A percentile compares a stretch with the other conserved stretches of the same genome.
These are phyloP conservation scores for Plagiodera versicolora DNA, from an alignment of 2,888 invertebrate genomes.

Conservation along the genomic window DNA sequence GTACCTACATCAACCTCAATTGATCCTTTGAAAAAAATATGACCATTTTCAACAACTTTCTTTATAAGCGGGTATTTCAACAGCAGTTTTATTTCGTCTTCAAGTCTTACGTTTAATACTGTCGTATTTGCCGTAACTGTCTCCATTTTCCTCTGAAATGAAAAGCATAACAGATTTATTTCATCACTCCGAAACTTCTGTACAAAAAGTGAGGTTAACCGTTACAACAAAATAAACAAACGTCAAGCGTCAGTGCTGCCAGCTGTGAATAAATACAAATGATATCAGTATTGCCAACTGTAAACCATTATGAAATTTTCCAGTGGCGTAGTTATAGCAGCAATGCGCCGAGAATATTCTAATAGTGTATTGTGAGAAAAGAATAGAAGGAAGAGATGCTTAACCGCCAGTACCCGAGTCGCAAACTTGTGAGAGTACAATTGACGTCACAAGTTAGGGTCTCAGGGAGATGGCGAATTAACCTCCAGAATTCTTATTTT, in stretches of 20 bases:
- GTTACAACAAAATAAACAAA: too few species aligned
- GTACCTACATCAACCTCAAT: constrained; percentile 36
- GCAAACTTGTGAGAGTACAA: constrained; percentile 70
- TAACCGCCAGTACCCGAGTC: constrained; percentile 69
- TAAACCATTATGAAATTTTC: neutral
- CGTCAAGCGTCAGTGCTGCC: too few species aligned
- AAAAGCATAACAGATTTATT: too few species aligned
- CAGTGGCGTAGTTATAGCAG: neutral
- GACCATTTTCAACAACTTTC: constrained; percentile 25
- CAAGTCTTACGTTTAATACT: constrained; percentile 1
- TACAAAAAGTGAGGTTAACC: too few species aligned
- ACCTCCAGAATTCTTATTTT: constrained; percentile 32
- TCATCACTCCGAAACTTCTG: too few species aligned
- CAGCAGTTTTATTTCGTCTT: constrained; percentile 27
- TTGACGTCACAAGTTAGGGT: constrained; percentile 75
- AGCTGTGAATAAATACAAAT: too few species aligned
- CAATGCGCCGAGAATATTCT: too few species aligned
- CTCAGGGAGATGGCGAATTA: constrained; percentile 73
- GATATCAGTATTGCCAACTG: too few species aligned
- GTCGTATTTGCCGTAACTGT: neutral
- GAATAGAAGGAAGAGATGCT: constrained; percentile 32
- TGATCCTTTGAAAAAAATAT: constrained; percentile 36
- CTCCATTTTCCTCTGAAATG: too few species aligned
- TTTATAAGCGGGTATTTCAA: constrained; percentile 43
- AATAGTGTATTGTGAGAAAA: constrained; percentile 12